These are phyloP conservation scores for Orthosia gothica DNA, from an alignment of 2,888 invertebrate species.

Conservation along the genomic window DNA sequence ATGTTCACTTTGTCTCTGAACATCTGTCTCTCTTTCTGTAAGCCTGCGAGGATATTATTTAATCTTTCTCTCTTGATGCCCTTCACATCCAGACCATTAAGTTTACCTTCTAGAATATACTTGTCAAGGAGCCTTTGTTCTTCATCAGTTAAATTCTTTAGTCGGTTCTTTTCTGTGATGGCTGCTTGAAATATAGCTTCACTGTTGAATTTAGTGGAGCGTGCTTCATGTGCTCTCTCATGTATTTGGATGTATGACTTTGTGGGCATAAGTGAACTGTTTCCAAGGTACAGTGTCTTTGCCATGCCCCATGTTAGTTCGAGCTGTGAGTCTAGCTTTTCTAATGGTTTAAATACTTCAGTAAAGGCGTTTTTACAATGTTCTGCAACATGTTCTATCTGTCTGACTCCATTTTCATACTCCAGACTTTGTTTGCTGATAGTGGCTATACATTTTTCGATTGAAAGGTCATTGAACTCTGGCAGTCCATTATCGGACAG, in stretches of 20 bases:
- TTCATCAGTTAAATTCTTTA: constrained; percentile 90
- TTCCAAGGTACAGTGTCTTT: constrained; percentile 95
- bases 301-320: constrained; percentile 97
- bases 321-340: constrained; percentile 94
- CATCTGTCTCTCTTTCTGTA: constrained; percentile 91
- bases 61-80: constrained; percentile 88
- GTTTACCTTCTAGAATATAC: constrained; percentile 95
- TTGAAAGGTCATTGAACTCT: constrained; percentile 95
- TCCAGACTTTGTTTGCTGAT: constrained; percentile 96
- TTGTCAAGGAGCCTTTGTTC: constrained; percentile 94
- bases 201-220: constrained; percentile 94
- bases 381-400: constrained; percentile 91
- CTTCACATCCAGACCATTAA: constrained; percentile 95
- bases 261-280: constrained; percentile 95
- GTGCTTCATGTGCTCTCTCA: constrained; percentile 94
- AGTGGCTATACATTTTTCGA: constrained; percentile 96
- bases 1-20: constrained; percentile 94
- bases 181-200: constrained; percentile 93
- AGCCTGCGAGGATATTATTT: constrained; percentile 87
- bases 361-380: constrained; percentile 92
- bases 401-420: constrained; percentile 94
- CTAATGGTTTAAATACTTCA: constrained; percentile 94
- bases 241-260: constrained; percentile 95
- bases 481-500: constrained; percentile 95
- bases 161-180: constrained; percentile 89